Percentiles rank a stretch among this genome's conserved stretches.
phyloP scores from a whole-genome alignment of 2,888 invertebrate species.

The Colletes collaris region DNA sequence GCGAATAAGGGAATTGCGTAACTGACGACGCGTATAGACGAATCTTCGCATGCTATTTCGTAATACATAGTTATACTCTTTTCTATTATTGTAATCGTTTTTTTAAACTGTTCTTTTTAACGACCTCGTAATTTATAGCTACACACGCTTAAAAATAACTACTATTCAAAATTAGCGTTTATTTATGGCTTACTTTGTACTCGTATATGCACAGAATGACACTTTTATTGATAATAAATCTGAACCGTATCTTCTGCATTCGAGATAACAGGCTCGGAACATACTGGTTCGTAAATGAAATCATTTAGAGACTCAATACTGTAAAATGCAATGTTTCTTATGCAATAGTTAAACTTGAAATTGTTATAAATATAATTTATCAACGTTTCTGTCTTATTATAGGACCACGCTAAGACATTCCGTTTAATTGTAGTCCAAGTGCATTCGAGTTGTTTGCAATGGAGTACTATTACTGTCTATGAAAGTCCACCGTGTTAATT shows the following conservation, averaged over 20 bases:
- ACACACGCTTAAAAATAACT: constrained; percentile 2
- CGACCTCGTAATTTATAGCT: neutral
- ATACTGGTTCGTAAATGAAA: no score
- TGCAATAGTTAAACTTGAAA: no score
- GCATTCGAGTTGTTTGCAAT: neutral
- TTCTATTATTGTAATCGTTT: constrained; percentile 3
- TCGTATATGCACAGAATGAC: neutral
- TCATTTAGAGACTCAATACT: no score
- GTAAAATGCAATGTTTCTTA: no score
- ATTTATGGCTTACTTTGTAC: neutral
- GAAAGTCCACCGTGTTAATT: neutral
- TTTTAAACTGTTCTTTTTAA: neutral
- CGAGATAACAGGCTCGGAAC: neutral
- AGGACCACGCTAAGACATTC: no score
- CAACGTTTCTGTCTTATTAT: no score
- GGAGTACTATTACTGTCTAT: neutral
- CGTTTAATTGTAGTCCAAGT: neutral
- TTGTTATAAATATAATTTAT: no score
- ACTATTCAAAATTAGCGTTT: neutral
- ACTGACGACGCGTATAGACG: constrained; percentile 37
- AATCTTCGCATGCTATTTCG: constrained; percentile 27
- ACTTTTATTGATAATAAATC: neutral
- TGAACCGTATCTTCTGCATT: no score
- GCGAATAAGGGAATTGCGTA: constrained; percentile 54
- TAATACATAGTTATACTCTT: neutral